Evolutionary conservation across 92 coral and sea anemone genomes (phyloP).

Genomic region (Parazoanthus swiftii): DNA sequence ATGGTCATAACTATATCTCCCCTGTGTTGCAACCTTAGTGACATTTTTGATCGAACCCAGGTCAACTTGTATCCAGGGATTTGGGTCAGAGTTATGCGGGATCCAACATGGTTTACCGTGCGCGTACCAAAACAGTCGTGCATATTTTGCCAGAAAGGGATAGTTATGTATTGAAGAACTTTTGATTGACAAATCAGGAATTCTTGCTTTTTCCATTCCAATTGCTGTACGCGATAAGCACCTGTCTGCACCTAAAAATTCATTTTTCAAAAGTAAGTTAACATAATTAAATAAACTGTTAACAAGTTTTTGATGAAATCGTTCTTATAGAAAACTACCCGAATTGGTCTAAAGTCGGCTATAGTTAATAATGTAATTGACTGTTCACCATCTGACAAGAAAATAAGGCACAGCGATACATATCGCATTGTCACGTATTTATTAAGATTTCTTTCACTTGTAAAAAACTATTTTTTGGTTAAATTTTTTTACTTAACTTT

Average conservation of each 20-base stretch:
- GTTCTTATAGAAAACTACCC: no score
- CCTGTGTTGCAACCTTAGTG: constrained; percentile 18
- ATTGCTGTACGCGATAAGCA: constrained; percentile 10
- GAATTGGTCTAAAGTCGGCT: no score
- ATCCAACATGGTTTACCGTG: not conserved
- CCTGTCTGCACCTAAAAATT: constrained; percentile 12
- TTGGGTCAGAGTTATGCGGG: not conserved
- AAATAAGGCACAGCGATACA: no score
- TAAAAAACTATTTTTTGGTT: no score
- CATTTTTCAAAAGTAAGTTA: no score
- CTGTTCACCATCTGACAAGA: no score
- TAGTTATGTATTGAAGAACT: not conserved
- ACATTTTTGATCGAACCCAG: not conserved
- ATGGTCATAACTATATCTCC: not conserved
- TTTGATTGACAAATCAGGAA: not conserved
- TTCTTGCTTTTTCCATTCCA: constrained; percentile 1
- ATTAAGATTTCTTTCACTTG: no score
- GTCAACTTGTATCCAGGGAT: constrained; percentile 27
- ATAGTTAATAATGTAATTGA: no score
- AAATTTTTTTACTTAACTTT: no score
- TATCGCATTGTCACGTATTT: no score
- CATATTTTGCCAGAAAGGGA: not conserved
- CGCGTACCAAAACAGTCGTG: not conserved
- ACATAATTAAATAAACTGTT: no score
- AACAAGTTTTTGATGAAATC: no score